A percentile compares a stretch with the other conserved stretches of the same genome.
These are phyloP conservation scores for Danionella dracula DNA, from an alignment of 2,797 vertebrate genomes.

Conservation along the genomic window DNA sequence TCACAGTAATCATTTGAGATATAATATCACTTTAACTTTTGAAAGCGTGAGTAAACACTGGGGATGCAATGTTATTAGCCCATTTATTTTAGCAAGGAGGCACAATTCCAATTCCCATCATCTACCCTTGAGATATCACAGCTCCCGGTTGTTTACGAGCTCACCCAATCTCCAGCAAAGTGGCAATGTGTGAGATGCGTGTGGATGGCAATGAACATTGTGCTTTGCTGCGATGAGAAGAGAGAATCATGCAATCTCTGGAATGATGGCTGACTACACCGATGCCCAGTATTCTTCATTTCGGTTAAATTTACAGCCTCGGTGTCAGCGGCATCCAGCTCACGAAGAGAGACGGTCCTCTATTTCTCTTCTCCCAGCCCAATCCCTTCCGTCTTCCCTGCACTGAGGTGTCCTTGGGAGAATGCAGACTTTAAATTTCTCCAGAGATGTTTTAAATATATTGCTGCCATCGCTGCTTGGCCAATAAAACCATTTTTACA, in stretches of 20 bases:
- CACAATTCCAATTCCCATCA: constrained; percentile 46
- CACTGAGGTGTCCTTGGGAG: constrained; percentile 60
- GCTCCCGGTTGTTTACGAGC: constrained; percentile 55
- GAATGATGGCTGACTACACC: constrained; percentile 59
- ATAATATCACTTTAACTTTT: constrained; percentile 18
- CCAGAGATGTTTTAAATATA: constrained; percentile 64
- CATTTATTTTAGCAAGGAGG: constrained; percentile 53
- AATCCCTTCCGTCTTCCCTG: constrained; percentile 16
- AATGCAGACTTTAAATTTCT: constrained; percentile 65
- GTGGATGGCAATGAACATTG: constrained; percentile 49
- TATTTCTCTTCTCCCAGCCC: constrained; percentile 48
- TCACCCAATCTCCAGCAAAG: constrained; percentile 51
- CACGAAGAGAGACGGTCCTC: constrained; percentile 54
- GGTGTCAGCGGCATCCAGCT: constrained; percentile 58
- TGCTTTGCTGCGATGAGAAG: constrained; percentile 8
- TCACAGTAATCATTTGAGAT: not conserved
- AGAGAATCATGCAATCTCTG: constrained; percentile 52
- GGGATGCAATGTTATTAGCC: constrained; percentile 45
- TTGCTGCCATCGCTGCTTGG: constrained; percentile 58
- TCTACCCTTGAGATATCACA: constrained; percentile 54
- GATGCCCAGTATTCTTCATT: constrained; percentile 63
- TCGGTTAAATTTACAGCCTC: constrained; percentile 67
- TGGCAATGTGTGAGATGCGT: constrained; percentile 52
- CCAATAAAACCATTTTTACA: constrained; percentile 62
- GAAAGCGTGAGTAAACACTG: constrained; percentile 18